Evolutionary conservation across 1,140 invertebrate genomes (phyloP), one percentile per base, ranked within the genome.

Genomic region (Lordiphosa mommai): DNA sequence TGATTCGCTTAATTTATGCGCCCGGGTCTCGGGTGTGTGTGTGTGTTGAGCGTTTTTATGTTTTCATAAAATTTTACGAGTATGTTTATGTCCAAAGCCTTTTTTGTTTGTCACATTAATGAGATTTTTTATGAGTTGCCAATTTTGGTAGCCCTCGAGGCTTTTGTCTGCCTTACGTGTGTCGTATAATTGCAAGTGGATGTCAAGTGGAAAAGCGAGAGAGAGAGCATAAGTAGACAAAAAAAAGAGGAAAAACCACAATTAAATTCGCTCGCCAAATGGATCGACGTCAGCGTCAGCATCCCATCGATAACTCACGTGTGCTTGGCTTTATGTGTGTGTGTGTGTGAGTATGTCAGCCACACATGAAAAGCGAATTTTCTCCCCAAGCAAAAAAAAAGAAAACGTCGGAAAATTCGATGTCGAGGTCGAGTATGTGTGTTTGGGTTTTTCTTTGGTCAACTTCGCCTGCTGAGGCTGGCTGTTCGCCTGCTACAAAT

Each of bases 351-450:
- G 33, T 30, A 37, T 49, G 46, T 20, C 38, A 53, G 58, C 52
- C 76, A 82, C 71, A 80, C 60, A 80, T 80, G 76, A 80, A 82
- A 82, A 80, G 76, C 76, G 76, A 82, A 80, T 80, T 80, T 80
- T 80, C 76, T 82, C 71, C 70, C 71, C 58, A 50, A 82, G 76
- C 60, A 71, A 50, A 47, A 40, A 41, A 52, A 72, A 53, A 56
- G 51, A 70, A 69, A 80, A 50, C 44, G 57, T 68, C 61, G 76
- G 76, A 80, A 80, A 80, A 80, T 80, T 76, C 76, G 76, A 61
- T 69, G 71, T 40, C 71, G 73, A 50, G 69, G 59, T 80, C 56
- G 71, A 34, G 47, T 41, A 48, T 43, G 37, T 44, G 55, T 34
- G 57, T 34, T 70, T 49, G 50, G 79, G 70, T 72, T 69, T 80